Base-by-base conservation (phyloP, 1,140 invertebrate genomes). In the Solenopsis fugax region DNA sequence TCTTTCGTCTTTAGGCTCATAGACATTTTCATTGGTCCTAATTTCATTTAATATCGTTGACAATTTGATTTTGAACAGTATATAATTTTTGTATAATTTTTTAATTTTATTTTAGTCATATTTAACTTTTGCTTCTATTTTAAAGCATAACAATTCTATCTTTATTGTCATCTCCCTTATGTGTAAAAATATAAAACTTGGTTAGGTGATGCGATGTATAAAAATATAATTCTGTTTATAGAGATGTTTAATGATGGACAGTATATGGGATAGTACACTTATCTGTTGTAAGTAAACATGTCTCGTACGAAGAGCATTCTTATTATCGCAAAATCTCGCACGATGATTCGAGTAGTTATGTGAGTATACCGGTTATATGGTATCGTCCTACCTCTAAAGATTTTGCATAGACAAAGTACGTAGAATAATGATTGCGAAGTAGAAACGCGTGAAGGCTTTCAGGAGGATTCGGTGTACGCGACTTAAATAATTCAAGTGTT, bases 401-500 rank as follows among this genome's bases (percentile, higher is more conserved):
- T 76, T 85, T 67, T 58, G 75, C 75, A 41, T 52, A 78, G 16
- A 52, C 73, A 48, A 3, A 24, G n/a, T 67, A 69, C 45, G 50
- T 41, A 41, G 85, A 86, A 80, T 64, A 41, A 71, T 13, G 73
- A 77, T 90, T 90, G 56, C 78, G 50, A 81, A 89, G 90, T 50
- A 50, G 80, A 90, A 78, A 81, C 56, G 71, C 85, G 56, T 60
- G 24, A 81, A 62, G 88, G 50, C 78, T 80, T 37, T 86, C 37
- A 52, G 41, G 7, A 41, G 41, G 12, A 81, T 86, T 89, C 72
- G 88, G 10, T 37, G 69, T 37, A 90, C 88, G 86, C 54, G 37
- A 85, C 34, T 92, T 90, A 88, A 92, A 92, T 92, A 92, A 92
- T 92, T 92, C 90, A 92, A 87, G 77, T 56, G 24, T 71, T 69